Percentiles rank a stretch among this genome's conserved stretches.
These are phyloP conservation scores for Brachypalpus laphriformis DNA, from an alignment of 2,888 invertebrate genomes.

Conservation along the genomic window DNA sequence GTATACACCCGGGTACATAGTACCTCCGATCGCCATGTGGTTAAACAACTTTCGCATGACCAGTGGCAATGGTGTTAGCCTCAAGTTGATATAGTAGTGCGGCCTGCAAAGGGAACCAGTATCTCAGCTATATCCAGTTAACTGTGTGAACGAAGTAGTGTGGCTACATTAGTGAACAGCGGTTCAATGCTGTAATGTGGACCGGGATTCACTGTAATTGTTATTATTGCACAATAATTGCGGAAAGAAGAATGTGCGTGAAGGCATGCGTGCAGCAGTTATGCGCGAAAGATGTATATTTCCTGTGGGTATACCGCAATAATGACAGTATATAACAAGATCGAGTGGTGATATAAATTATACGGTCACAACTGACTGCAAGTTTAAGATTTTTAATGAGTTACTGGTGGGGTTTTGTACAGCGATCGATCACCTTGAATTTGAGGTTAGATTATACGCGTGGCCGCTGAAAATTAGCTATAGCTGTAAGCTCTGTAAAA, in stretches of 20 bases:
- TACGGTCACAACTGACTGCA: not conserved
- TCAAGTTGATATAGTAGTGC: slow-evolving; percentile 36
- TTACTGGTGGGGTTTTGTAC: not conserved
- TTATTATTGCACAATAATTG: slow-evolving; percentile 66
- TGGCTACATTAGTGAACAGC: slow-evolving; percentile 17
- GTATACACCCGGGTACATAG: slow-evolving; percentile 22
- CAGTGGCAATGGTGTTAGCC: slow-evolving; percentile 30
- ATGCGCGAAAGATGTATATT: slow-evolving; percentile 27
- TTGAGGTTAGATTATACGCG: not conserved
- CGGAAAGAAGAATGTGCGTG: slow-evolving; percentile 37
- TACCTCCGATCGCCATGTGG: slow-evolving; percentile 25
- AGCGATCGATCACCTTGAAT: not conserved
- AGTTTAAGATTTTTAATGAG: not conserved
- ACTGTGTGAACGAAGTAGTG: slow-evolving; percentile 38
- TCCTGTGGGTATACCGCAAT: slow-evolving; percentile 57
- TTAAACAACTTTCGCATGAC: slow-evolving; percentile 69
- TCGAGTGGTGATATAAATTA: not conserved
- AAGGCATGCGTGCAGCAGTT: slow-evolving; percentile 50
- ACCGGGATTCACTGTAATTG: slow-evolving; percentile 68
- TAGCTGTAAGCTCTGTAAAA: too few species aligned
- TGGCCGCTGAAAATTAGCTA: not conserved
- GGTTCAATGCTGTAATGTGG: slow-evolving; percentile 49
- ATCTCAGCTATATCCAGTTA: slow-evolving; percentile 6
- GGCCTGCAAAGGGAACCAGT: slow-evolving; percentile 54
- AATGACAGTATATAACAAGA: slow-evolving; percentile 1